phyloP scores from a whole-genome alignment of 2,797 vertebrate genomes.

The Miichthys miiuy region DNA sequence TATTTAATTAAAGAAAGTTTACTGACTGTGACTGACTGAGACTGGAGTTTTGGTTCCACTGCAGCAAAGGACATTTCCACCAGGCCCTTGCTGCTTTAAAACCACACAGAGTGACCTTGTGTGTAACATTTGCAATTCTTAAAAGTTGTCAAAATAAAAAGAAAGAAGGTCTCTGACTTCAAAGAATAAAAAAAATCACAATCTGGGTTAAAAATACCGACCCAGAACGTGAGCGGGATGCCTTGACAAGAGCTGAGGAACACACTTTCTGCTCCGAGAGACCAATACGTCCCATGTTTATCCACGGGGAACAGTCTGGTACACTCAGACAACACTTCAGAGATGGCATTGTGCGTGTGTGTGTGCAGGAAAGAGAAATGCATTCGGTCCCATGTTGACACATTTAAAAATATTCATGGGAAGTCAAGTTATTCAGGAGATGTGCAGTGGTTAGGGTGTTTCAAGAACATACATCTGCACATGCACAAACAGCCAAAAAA shows the following conservation, averaged over 20 bases:
- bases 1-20: not conserved
- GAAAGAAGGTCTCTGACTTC: slow-evolving; percentile 21
- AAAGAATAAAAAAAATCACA: slow-evolving; percentile 13
- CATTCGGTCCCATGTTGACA: slow-evolving; percentile 50
- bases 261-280: slow-evolving; percentile 29
- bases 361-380: slow-evolving; percentile 14
- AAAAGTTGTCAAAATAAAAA: slow-evolving; percentile 42
- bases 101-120: slow-evolving; percentile 7
- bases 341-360: not conserved
- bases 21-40: not conserved
- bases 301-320: slow-evolving; percentile 44
- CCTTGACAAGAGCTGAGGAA: slow-evolving; percentile 50
- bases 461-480: slow-evolving; percentile 33
- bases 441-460: slow-evolving; percentile 37
- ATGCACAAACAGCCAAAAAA: slow-evolving; percentile 7
- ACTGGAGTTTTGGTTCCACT: not conserved
- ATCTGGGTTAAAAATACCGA: slow-evolving; percentile 41
- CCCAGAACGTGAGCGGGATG: slow-evolving; percentile 3
- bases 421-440: slow-evolving; percentile 61
- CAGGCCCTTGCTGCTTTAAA: not conserved
- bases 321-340: slow-evolving; percentile 39
- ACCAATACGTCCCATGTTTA: slow-evolving; percentile 42
- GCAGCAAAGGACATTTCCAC: slow-evolving; percentile 1
- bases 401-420: slow-evolving; percentile 65
- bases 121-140: slow-evolving; percentile 31